Base-by-base conservation (phyloP, 2,888 invertebrate species). In the Plagodis pulveraria region DNA sequence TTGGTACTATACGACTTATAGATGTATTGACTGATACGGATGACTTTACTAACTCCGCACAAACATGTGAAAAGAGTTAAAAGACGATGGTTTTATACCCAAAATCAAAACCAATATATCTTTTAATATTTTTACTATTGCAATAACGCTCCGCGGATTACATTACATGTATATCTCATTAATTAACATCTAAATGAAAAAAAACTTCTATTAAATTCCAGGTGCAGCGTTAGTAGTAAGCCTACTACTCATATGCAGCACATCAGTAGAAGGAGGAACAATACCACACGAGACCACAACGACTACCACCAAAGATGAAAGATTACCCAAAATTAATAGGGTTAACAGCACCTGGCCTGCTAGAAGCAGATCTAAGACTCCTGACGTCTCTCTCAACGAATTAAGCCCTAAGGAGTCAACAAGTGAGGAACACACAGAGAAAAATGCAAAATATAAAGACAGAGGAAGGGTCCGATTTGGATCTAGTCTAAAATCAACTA, bases 151-250 rank as follows among this genome's bases (percentile, higher is more conserved):
- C n/a, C n/a, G n/a, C n/a, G n/a, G n/a, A n/a, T n/a, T n/a, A n/a
- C n/a, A n/a, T n/a, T n/a, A 22, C 22, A 22, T 22, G n/a, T 22
- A 22, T 22, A 22, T 22, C 22, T 22, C 1, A 22, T 22, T 22
- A 22, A 38, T 38, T 9, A 38, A 38, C 36, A 6, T 11, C 36
- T 9, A 36, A 38, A 6, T 22, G n/a, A 43, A 45, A 46, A 33
- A 35, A 7, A 43, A 50, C 63, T 33, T 53, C 36, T 50, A 7
- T 58, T 9, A n/a, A 49, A 47, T 91, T 91, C 40, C 88, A 92
- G 92, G 91, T 86, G 91, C 86, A 78, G 89, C 84, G 78, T 73
- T 90, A 84, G 86, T 91, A 89, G 87, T 90, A 64, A 83, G 77
- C 63, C 65, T 92, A 85, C 89, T 92, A 87, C 84, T 92, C 69